Percentiles rank a stretch among this genome's conserved stretches.
Conservation (phyloP, 2,113 vertebrate genomes). For the Chloroceryle aenea region DNA sequence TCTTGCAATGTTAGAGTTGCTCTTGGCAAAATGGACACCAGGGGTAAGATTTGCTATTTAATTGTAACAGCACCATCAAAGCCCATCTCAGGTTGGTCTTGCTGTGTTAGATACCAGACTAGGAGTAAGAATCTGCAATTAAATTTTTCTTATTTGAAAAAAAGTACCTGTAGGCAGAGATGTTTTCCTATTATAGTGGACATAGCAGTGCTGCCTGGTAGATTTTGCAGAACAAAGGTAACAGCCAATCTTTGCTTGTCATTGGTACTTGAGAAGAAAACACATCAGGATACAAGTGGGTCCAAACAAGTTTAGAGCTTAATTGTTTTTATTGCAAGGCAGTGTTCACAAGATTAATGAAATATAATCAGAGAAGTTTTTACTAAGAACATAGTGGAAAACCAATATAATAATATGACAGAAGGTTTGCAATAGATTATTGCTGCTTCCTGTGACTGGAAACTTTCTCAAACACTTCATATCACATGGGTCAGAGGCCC, state of each 20-base stretch:
- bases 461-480: rapidly evolving
- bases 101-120: not conserved
- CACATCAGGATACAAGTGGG: not conserved
- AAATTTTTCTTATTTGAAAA: not conserved
- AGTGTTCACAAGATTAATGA: not conserved
- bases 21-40: not conserved
- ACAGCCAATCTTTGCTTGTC: not conserved
- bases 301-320: not conserved
- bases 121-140: not conserved
- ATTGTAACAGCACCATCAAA: not conserved
- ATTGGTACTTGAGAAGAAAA: not conserved
- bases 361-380: not conserved
- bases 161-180: not conserved
- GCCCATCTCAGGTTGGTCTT: not conserved
- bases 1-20: not conserved
- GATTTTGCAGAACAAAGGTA: not conserved
- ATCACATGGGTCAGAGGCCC: not conserved
- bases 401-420: not conserved
- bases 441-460: not conserved
- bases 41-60: not conserved
- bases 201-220: not conserved
- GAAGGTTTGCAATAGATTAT: not conserved
- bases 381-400: not conserved
- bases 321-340: not conserved
- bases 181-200: not conserved